Percentiles rank a stretch among this genome's conserved stretches.
phyloP scores from a whole-genome alignment of 2,888 invertebrate species.

The Andricus curvator region DNA sequence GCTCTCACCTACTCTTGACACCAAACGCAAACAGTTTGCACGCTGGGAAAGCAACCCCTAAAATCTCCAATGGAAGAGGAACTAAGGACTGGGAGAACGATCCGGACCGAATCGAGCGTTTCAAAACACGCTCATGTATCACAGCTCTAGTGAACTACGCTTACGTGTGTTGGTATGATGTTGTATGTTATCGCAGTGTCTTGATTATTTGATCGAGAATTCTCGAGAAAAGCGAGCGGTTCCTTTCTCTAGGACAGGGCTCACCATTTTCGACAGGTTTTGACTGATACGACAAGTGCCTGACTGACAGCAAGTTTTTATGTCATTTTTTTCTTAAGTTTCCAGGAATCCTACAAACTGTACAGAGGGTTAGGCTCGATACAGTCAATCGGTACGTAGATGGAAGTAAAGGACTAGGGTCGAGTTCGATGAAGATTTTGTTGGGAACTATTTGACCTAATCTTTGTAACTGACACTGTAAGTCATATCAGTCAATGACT shows the following conservation, averaged over 20 bases:
- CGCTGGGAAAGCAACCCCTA: conserved; percentile 76
- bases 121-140: conserved; percentile 58
- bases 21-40: conserved; percentile 76
- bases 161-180: conserved; percentile 73
- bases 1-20: conserved; percentile 81
- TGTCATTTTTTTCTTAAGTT: too few species aligned
- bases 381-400: too few species aligned
- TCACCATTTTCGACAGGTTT: too few species aligned
- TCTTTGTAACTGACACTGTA: too few species aligned
- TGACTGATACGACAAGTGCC: too few species aligned
- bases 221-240: conserved; percentile 48
- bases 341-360: too few species aligned
- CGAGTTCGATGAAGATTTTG: too few species aligned
- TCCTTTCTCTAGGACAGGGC: conserved; percentile 29
- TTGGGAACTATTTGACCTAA: too few species aligned
- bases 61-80: conserved; percentile 42
- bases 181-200: conserved; percentile 68
- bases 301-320: too few species aligned
- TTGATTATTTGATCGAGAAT: conserved; percentile 46
- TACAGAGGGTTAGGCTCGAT: too few species aligned
- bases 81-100: neutral
- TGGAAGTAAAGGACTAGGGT: too few species aligned
- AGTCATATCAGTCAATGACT: too few species aligned
- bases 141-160: conserved; percentile 66
- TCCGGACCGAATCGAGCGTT: conserved; percentile 59